phyloP scores from a whole-genome alignment of 2,797 vertebrate genomes.

The Poecile montanus region DNA sequence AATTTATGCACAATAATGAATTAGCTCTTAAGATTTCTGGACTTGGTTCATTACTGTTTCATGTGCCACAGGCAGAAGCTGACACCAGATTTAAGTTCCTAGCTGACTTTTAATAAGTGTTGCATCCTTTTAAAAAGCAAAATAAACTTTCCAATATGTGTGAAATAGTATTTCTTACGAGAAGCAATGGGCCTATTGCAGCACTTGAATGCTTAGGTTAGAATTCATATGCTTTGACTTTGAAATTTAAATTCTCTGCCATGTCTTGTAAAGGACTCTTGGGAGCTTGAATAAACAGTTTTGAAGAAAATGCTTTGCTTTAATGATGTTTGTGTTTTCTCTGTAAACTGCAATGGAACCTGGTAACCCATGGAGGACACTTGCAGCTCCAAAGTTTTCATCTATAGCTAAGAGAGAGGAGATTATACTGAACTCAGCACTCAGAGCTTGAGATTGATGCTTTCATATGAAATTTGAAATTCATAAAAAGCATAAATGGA shows the following conservation, averaged over 20 bases:
- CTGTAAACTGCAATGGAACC: slow-evolving; percentile 68
- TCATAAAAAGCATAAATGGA: neutral
- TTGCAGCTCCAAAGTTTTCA: slow-evolving; percentile 58
- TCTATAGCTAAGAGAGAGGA: neutral
- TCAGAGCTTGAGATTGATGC: neutral
- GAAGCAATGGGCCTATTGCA: slow-evolving; percentile 3
- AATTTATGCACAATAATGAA: neutral
- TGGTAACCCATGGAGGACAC: slow-evolving; percentile 47
- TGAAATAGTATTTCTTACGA: slow-evolving; percentile 39
- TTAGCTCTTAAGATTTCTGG: neutral
- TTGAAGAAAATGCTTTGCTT: slow-evolving; percentile 43
- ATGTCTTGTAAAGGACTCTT: slow-evolving; percentile 19
- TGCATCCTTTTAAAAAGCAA: slow-evolving; percentile 34
- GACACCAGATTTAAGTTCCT: neutral
- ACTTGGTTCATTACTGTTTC: neutral
- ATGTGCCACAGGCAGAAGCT: slow-evolving; percentile 14
- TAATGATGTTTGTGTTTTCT: slow-evolving; percentile 71
- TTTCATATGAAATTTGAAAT: neutral
- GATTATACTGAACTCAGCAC: neutral
- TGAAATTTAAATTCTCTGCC: slow-evolving; percentile 17
- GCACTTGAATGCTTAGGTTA: neutral
- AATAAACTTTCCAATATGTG: neutral
- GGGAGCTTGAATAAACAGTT: slow-evolving; percentile 41
- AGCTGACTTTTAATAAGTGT: slow-evolving; percentile 21
- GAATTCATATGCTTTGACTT: neutral